These are phyloP conservation scores for Upupa epops DNA, from an alignment of 2,113 vertebrate genomes.

Conservation along the genomic window DNA sequence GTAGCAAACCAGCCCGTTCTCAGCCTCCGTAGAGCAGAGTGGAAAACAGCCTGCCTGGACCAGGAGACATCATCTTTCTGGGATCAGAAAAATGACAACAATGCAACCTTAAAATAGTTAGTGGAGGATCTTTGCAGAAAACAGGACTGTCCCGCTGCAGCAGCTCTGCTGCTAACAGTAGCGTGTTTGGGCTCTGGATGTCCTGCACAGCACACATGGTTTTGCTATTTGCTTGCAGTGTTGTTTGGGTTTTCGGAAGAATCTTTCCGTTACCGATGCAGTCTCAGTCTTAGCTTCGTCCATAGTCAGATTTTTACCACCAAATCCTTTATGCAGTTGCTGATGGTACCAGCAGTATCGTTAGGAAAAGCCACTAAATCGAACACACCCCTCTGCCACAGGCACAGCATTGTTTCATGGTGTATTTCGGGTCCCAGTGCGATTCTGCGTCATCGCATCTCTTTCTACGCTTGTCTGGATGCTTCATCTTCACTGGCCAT, in stretches of 20 bases:
- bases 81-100: neutral
- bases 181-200: neutral
- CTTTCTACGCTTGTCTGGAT: neutral
- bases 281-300: neutral
- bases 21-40: neutral
- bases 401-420: accelerated
- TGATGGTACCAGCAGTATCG: neutral
- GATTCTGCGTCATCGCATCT: neutral
- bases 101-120: neutral
- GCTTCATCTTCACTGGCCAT: accelerated
- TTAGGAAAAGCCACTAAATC: neutral
- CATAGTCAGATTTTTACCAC: neutral
- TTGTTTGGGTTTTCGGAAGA: neutral
- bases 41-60: neutral
- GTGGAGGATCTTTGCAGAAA: neutral
- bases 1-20: neutral
- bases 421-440: neutral
- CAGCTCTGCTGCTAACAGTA: neutral
- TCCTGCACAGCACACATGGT: neutral
- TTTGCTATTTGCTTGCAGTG: neutral
- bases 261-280: neutral
- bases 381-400: neutral
- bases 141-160: neutral
- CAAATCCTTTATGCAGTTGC: neutral
- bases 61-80: neutral